Evolutionary conservation across 1,140 invertebrate species (phyloP).

Genomic region (Cotesia typhae): DNA sequence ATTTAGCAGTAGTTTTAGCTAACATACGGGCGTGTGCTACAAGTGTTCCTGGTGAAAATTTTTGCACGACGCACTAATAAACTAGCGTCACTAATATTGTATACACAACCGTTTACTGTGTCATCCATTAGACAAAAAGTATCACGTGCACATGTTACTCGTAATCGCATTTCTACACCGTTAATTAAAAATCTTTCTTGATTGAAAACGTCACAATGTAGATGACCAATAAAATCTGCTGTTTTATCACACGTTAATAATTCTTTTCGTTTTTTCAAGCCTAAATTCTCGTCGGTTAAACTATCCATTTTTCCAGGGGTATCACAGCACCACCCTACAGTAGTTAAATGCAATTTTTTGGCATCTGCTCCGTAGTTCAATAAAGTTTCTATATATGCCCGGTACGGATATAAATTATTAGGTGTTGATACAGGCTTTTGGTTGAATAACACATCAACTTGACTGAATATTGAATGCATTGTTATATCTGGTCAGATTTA

Average conservation of each 20-base stretch:
- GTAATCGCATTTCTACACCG: constrained; percentile 55
- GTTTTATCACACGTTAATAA: constrained; percentile 23
- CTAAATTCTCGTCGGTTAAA: not conserved
- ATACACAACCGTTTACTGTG: not conserved
- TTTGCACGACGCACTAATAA: constrained; percentile 48
- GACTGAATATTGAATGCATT: constrained; percentile 57
- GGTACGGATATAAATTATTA: constrained; percentile 56
- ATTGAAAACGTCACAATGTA: constrained; percentile 50
- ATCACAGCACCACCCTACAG: not conserved
- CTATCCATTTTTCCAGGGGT: constrained; percentile 16
- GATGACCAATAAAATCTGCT: constrained; percentile 21
- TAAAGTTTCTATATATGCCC: constrained; percentile 51
- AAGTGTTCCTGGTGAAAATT: constrained; percentile 51
- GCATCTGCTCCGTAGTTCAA: constrained; percentile 44
- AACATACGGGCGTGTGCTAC: constrained; percentile 53
- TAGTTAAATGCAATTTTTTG: constrained; percentile 39
- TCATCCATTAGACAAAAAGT: constrained; percentile 39
- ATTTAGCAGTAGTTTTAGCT: constrained; percentile 52
- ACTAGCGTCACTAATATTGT: constrained; percentile 5
- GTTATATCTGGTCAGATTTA: no score
- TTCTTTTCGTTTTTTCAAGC: not conserved
- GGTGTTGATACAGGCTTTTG: constrained; percentile 55
- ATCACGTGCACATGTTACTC: no score
- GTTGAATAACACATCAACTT: constrained; percentile 56
- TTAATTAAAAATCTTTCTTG: constrained; percentile 57